Conservation (phyloP, 2,113 vertebrate genomes). For the Phylloscopus trochilus region DNA sequence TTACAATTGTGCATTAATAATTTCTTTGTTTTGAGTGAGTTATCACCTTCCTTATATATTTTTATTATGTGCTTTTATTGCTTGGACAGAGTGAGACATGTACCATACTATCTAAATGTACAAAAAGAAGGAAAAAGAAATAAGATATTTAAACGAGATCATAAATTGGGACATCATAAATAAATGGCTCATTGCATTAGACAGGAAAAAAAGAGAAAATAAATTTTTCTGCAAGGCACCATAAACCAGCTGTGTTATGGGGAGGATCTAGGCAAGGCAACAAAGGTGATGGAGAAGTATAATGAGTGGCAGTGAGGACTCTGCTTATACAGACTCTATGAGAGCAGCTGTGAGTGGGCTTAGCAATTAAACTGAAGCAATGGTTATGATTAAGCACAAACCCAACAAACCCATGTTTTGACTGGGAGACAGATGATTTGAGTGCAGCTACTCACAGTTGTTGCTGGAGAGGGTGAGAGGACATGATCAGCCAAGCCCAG, state of each 20-base stretch:
- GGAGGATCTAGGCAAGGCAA: background rate
- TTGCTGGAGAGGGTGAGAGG: background rate
- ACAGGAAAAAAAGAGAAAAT: background rate
- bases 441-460: background rate
- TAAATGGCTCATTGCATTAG: background rate
- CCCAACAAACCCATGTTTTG: background rate
- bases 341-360: background rate
- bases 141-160: background rate
- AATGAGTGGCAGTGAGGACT: background rate
- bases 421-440: background rate
- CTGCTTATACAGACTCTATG: background rate
- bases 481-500: background rate
- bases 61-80: background rate
- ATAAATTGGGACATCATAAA: background rate
- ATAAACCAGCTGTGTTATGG: background rate
- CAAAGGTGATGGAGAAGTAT: background rate
- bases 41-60: background rate
- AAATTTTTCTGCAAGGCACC: background rate
- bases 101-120: background rate
- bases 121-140: background rate
- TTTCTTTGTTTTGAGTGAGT: background rate
- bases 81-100: background rate
- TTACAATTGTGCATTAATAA: background rate
- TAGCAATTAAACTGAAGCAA: background rate
- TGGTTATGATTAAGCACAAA: background rate